These are phyloP conservation scores for Probaryconus sp. DNA, from an alignment of 1,140 invertebrate genomes.

Conservation along the genomic window DNA sequence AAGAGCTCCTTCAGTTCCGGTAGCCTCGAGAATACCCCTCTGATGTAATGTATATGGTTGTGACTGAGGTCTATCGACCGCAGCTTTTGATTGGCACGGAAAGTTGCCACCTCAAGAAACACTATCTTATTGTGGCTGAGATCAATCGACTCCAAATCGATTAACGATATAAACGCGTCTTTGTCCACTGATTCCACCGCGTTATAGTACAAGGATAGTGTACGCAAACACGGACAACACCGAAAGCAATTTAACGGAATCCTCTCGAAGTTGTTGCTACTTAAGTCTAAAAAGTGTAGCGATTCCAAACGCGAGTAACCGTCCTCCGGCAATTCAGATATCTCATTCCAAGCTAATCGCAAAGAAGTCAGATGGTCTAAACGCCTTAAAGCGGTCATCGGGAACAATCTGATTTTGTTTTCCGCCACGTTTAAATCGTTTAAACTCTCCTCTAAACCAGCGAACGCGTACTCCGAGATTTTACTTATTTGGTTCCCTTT, in stretches of 20 bases:
- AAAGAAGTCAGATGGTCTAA: slow-evolving; percentile 86
- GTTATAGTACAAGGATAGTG: slow-evolving; percentile 90
- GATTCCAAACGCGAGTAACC: slow-evolving; percentile 85
- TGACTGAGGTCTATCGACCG: slow-evolving; percentile 91
- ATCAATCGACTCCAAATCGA: slow-evolving; percentile 89
- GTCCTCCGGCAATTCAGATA: slow-evolving; percentile 84
- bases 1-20: slow-evolving; percentile 88
- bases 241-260: slow-evolving; percentile 87
- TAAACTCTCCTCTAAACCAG: slow-evolving; percentile 88
- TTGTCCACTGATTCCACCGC: slow-evolving; percentile 87
- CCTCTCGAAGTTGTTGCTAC: slow-evolving; percentile 89
- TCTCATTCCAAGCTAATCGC: slow-evolving; percentile 90
- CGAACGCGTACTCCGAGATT: slow-evolving; percentile 90
- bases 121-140: slow-evolving; percentile 92
- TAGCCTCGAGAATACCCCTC: slow-evolving; percentile 88
- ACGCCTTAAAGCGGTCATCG: slow-evolving; percentile 86
- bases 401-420: slow-evolving; percentile 90
- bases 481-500: slow-evolving; percentile 89
- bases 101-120: slow-evolving; percentile 84
- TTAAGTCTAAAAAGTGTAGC: slow-evolving; percentile 88
- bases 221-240: slow-evolving; percentile 87
- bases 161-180: slow-evolving; percentile 85
- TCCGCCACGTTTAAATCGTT: slow-evolving; percentile 90
- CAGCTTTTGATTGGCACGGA: slow-evolving; percentile 85
- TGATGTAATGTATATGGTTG: slow-evolving; percentile 92